These are phyloP conservation scores for Lacerta bilineata DNA, from an alignment of 2,797 vertebrate genomes.

Conservation along the genomic window DNA sequence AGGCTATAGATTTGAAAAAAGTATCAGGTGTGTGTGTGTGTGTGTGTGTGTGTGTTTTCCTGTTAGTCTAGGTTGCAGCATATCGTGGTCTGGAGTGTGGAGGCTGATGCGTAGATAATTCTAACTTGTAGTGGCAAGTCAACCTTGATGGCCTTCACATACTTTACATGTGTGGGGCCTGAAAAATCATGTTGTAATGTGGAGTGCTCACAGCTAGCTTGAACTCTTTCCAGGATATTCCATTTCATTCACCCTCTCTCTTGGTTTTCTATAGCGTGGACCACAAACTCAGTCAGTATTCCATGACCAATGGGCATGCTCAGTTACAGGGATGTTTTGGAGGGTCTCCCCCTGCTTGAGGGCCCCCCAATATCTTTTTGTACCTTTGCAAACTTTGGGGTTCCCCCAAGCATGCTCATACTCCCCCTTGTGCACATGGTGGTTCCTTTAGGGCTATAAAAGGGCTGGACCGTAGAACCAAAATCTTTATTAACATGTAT, in stretches of 20 bases:
- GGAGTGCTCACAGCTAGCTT: background rate
- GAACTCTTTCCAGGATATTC: no score
- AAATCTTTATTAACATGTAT: background rate
- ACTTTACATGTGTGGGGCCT: no score
- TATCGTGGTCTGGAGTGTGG: background rate
- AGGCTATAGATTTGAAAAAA: background rate
- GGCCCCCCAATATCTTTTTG: background rate
- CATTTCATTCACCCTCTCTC: background rate
- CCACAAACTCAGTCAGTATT: background rate
- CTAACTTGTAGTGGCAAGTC: background rate
- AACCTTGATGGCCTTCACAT: background rate
- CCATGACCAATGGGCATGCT: no score
- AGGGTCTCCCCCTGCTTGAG: background rate
- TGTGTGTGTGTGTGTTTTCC: background rate
- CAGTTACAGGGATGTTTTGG: background rate
- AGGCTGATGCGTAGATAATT: no score
- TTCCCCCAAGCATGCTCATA: background rate
- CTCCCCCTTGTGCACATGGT: background rate
- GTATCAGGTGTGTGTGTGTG: background rate
- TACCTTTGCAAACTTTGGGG: background rate
- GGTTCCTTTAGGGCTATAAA: background rate
- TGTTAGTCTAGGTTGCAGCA: background rate
- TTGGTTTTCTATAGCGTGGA: background rate
- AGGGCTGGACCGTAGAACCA: background rate
- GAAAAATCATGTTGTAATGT: no score